Base-by-base conservation (phyloP, 1,140 invertebrate genomes). In the Melitaea cinxia region DNA sequence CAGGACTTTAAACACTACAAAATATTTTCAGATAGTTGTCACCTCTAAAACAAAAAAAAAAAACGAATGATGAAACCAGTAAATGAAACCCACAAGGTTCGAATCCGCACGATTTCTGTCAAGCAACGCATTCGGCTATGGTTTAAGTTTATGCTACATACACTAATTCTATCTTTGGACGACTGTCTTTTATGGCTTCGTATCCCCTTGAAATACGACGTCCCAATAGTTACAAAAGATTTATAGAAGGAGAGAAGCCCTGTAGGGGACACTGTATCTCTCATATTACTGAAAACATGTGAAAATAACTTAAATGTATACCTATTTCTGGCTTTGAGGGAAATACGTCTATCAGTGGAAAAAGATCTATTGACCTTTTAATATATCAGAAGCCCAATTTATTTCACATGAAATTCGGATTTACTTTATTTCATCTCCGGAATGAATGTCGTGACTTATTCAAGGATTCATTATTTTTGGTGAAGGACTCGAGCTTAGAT, bases 121-220 rank as follows among this genome's bases (percentile, higher is more conserved):
- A 61, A 50, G 35, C 26, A 33, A 60, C 65, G 17, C 45, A 64
- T 68, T 60, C 61, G 55, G 61, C 70, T 73, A 73, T 67, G 66
- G 65, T 72, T 80, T 72, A 75, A 64, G 65, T 72, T 80, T 72
- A 75, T 73, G 73, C 72, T 71, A 72, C 65, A 62, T 72, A 68
- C 74, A 72, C 60, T 75, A 77, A 70, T 70, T 39, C 70, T 77
- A 72, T 75, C 65, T 71, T 71, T 73, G 72, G 65, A 54, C 68
- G 63, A 69, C 66, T 70, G 72, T 65, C 66, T 77, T 79, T 81
- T 80, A 83, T 77, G 70, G 74, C 55, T 77, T 83, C 66, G 52
- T 67, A 59, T 56, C 70, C 78, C 77, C 70, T 72, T 55, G 58
- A 33, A 37, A 52, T 61, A 71, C 68, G 70, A 64, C 66, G 71